Evolutionary conservation across 2,797 vertebrate genomes (phyloP), one percentile per base, ranked within the genome.

Genomic region (Enteromius thamalakanensis): DNA sequence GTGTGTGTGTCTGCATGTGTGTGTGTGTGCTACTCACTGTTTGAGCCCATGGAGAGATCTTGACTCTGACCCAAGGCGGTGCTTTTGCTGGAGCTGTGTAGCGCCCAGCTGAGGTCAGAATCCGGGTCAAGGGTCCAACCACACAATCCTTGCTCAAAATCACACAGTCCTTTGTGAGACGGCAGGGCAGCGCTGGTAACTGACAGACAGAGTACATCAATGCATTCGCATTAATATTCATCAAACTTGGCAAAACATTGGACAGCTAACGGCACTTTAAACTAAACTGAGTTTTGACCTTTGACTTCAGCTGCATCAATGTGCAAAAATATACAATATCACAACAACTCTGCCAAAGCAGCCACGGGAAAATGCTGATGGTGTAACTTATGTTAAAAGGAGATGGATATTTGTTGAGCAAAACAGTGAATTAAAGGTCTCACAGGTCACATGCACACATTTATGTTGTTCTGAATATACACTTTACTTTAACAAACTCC

Each of bases 61-160:
- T 87, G 88, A 85, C 88, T 87, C 47, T 84, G 86, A 26, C 89
- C 80, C 26, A 81, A 81, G 62, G 79, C 85, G 3, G 84, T 78
- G 67, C 58, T 85, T 84, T 71, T 87, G 82, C 94, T 91, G 82
- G 92, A 93, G 72, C 92, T 93, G 91, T 96, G 95, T 84, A 96
- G 93, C 60, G 93, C 93, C 97, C 97, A 97, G 0, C 90, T 91
- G 80, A 97, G 94, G 75, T 96, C 96, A 0, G 95, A 95, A 86
- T 90, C 92, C 6, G 93, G 92, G 91, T 99, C 97, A 0, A 96
- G 96, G 0, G 90, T 95, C 98, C 98, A 99, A 86, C 97, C 96
- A 65, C 98, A 99, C 86, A 97, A 88, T 87, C 91, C 91, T 0
- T 91, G 91, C 87, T 95, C 97, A 84, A 99, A 98, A 91, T 98